A percentile compares a stretch with the other conserved stretches of the same genome.
Conservation (phyloP, 1,140 invertebrate species). For the Magallana angulata region DNA sequence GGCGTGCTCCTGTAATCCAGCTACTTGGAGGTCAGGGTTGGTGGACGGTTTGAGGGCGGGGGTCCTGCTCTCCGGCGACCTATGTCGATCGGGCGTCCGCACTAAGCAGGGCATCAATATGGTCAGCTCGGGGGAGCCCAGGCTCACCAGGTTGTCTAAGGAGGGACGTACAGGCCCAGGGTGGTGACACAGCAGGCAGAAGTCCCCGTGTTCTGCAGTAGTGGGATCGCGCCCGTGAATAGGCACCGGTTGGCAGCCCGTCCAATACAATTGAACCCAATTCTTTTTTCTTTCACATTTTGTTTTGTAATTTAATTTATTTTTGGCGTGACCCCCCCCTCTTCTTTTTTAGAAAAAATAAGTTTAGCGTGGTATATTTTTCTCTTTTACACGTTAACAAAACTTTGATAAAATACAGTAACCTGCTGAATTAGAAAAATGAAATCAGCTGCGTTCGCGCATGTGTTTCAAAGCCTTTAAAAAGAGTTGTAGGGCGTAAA, state of each 20-base stretch:
- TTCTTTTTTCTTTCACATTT: slow-evolving; percentile 82
- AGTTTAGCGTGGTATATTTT: too few species aligned
- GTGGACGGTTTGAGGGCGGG: slow-evolving; percentile 93
- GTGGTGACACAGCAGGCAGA: slow-evolving; percentile 97
- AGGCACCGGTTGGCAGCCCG: slow-evolving; percentile 88
- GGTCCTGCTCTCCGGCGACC: slow-evolving; percentile 77
- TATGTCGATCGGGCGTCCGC: slow-evolving; percentile 83
- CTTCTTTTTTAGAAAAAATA: too few species aligned
- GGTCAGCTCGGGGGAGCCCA: slow-evolving; percentile 85
- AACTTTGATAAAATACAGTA: too few species aligned
- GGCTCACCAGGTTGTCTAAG: slow-evolving; percentile 90
- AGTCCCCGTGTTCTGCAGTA: slow-evolving; percentile 97
- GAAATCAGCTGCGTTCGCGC: too few species aligned
- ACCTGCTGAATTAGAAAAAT: too few species aligned
- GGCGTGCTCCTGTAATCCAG: slow-evolving; percentile 93
- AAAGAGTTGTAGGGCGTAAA: too few species aligned
- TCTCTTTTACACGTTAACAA: too few species aligned
- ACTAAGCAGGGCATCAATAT: slow-evolving; percentile 79
- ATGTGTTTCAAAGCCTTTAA: too few species aligned
- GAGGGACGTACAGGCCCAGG: slow-evolving; percentile 95
- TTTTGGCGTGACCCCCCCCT: too few species aligned
- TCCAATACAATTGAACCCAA: slow-evolving; percentile 91
- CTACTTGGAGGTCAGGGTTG: slow-evolving; percentile 87
- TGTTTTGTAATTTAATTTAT: too few species aligned
- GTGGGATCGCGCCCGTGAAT: slow-evolving; percentile 98